Base-by-base conservation (phyloP, 2,888 invertebrate genomes). In the Hecatera dysodea region DNA sequence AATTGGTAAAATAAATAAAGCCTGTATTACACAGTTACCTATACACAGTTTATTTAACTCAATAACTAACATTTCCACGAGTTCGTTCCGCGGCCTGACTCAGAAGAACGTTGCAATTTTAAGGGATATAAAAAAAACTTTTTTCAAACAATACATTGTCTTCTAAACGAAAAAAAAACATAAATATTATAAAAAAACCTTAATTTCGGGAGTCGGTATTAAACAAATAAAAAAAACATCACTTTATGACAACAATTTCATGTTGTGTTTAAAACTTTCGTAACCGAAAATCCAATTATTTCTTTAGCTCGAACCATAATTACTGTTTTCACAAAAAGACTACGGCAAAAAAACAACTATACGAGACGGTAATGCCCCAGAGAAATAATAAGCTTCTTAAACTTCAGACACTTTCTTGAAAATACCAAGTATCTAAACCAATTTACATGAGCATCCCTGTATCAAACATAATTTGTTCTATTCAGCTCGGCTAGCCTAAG, bases 381-480 rank as follows among this genome's bases (percentile, higher is more conserved):
- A 72, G 56, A 76, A 62, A 59, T 76, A 80, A 67, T 65, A 76
- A 72, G 17, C 61, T 57, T 66, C 53, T 57, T 61, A 57, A 70
- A 71, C 50, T 71, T 42, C 4, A 67, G 52, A 39, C 48, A 53
- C 46, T 66, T 55, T 75, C 50, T 11, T 11, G n/a, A 33, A 70
- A 80, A 60, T 55, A 69, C 70, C 56, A 67, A 70, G 62, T 50
- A 66, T 48, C 62, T 52, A 66, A 79, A 68, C 65, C 65, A 80
- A 68, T 76, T 80, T 79, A 68, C 66, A 67, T 75, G 69, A 66
- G 33, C 46, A 52, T 59, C 44, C 29, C 50, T 50, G 60, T 72
- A 60, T 50, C 57, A 61, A 55, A 72, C 66, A 72, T 69, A 12
- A 81, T 81, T 77, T 64, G 67, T 59, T 66, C 27, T 11, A 72